Base-by-base conservation (phyloP, 2,113 vertebrate species). In the Morone saxatilis region DNA sequence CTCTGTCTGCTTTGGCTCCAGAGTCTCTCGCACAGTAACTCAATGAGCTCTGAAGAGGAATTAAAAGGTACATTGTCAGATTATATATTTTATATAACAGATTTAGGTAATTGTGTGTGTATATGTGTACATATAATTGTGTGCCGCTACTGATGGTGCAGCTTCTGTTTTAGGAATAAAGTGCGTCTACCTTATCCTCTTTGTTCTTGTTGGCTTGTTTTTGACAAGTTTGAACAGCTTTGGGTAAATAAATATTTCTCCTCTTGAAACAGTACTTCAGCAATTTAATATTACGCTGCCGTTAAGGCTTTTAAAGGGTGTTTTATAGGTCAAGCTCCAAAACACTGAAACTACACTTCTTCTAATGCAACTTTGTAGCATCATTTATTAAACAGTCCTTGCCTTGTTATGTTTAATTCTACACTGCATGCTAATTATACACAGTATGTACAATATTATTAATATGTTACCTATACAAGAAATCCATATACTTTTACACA, bases 11-110 rank as follows among this genome's bases (percentile, higher is more conserved):
- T 98, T 96, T 96, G 96, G 97, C 95, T 97, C 96, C 96, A 96
- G 96, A 98, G 97, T 97, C 97, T 93, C 96, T 96, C 97, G 98
- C 98, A 98, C 98, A 99, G 97, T 97, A 96, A 98, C 96, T 98
- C 97, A 97, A 96, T 97, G 97, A 98, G 97, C 98, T 97, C 96
- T 98, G 96, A 94, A 95, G 93, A 98, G 97, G 97, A 94, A 95
- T 91, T 96, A 96, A 97, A 94, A 98, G 97, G 97, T 98, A 98
- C 97, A 93, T 93, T 97, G 97, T 98, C 97, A 97, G 94, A 96
- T 95, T 97, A 97, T 97, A 98, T 97, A 97, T 98, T 99, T 99
- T 98, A 96, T 98, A 98, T 98, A 96, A 98, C 97, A 97, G 96
- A 97, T 99, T 97, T 97, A 95, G 96, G 97, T 91, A 95, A 96